Evolutionary conservation across 1,140 invertebrate genomes (phyloP).

Genomic region (Aleiodes sp.): DNA sequence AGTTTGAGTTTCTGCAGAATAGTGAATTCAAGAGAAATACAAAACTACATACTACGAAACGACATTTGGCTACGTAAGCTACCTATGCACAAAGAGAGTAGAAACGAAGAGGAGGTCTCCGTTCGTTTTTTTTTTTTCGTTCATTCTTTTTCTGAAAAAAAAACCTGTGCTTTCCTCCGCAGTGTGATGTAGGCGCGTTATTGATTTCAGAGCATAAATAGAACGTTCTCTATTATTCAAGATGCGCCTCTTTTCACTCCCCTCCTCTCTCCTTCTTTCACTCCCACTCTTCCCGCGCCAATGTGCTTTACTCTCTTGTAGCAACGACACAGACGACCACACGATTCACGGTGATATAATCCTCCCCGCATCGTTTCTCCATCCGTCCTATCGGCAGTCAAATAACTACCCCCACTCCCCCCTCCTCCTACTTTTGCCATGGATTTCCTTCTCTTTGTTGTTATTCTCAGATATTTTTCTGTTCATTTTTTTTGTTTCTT

Average conservation of each 20-base stretch:
- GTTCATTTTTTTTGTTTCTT: no score
- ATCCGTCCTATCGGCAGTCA: neutral
- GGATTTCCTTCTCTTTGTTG: neutral
- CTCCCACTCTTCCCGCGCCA: constrained; percentile 15
- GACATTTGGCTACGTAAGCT: no score
- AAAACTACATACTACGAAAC: no score
- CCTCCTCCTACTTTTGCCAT: neutral
- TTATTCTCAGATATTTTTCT: no score
- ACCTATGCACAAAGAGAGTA: no score
- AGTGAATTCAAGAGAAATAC: neutral
- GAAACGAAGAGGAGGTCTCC: no score
- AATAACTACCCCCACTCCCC: neutral
- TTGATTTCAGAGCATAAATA: constrained; percentile 54
- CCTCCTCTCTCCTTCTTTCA: constrained; percentile 32
- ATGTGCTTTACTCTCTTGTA: neutral
- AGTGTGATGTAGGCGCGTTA: constrained; percentile 46
- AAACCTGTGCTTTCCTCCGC: neutral
- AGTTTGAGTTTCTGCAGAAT: no score
- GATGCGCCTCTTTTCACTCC: constrained; percentile 41
- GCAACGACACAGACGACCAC: neutral
- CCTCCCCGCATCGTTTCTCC: neutral
- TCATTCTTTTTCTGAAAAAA: no score
- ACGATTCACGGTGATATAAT: neutral
- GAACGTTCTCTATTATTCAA: constrained; percentile 53
- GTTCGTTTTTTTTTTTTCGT: no score